These are phyloP conservation scores for Melospiza georgiana DNA, from an alignment of 2,113 vertebrate species.

Conservation along the genomic window DNA sequence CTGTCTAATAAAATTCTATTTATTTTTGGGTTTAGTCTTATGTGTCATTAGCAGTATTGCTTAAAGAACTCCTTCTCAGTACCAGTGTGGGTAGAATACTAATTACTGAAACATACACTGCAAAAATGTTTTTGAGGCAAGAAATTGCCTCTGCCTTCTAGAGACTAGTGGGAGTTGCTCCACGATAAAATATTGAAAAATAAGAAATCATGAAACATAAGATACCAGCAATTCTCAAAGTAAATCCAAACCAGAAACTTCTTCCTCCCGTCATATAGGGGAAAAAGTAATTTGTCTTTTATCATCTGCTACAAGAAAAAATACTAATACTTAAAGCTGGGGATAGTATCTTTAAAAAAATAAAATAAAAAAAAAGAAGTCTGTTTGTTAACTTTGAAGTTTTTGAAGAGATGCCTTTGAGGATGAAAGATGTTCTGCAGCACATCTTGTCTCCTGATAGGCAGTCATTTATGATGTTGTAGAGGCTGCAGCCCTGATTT, in stretches of 20 bases:
- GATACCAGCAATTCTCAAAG: background rate
- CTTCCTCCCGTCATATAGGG: background rate
- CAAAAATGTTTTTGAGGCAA: background rate
- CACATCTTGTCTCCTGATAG: background rate
- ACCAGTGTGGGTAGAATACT: background rate
- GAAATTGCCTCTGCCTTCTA: background rate
- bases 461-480: background rate
- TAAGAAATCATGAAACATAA: background rate
- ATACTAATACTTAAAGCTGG: background rate
- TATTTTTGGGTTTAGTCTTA: background rate
- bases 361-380: rapidly evolving
- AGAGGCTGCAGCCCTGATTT: background rate
- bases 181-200: background rate
- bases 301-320: background rate
- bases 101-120: background rate
- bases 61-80: background rate
- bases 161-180: background rate
- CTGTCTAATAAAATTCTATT: background rate
- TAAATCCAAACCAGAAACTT: background rate
- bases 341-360: background rate
- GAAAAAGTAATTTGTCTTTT: background rate
- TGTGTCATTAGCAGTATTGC: background rate
- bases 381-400: background rate
- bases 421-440: background rate
- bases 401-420: background rate